Evolutionary conservation across 2,113 vertebrate species (phyloP), one percentile per base, ranked within the genome.

Genomic region (Glaucidium brasilianum): DNA sequence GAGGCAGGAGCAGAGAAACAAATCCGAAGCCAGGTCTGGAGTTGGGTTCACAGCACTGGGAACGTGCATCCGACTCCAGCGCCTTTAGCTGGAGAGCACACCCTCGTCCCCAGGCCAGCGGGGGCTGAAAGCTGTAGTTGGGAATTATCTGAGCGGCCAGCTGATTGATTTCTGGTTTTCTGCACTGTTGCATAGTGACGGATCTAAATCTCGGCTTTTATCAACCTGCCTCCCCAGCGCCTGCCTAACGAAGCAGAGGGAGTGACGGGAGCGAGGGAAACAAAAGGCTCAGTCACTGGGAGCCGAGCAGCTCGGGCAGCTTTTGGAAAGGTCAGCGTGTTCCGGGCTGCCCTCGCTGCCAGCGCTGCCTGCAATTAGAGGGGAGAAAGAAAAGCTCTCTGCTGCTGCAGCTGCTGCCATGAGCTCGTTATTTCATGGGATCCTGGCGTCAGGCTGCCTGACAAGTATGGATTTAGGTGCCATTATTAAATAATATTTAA

Each of bases 161-260:
- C 50, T 49, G 82, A 91, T 68, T 75, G 95, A 94, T 92, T 96
- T 95, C 37, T 6, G 29, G 52, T 72, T 47, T 64, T 92, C 95
- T 96, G 85, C 67, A 25, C 91, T 10, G 55, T 19, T 74, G 90
- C 74, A 35, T 23, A 59, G 74, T 27, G 93, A 75, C 80, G 45
- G 90, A 92, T 88, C 77, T 50, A 53, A 90, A 49, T 12, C 81
- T 94, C 32, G 15, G 90, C 93, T 81, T 66, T 76, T 37, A 52
- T 76, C 87, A 91, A 88, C 83, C 92, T 72, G 47, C 23, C 96
- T 88, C 81, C 80, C 75, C 84, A 25, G 82, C 43, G n/a, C 82
- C 95, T 81, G 95, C 90, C 92, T 97, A 97, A 97, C 62, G 79
- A 97, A 97, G 93, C 95, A 43, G 63, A 60, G 45, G 73, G 58